phyloP scores from a whole-genome alignment of 53 echinoderm and acorn worm species.

The Holothuria leucospilota region DNA sequence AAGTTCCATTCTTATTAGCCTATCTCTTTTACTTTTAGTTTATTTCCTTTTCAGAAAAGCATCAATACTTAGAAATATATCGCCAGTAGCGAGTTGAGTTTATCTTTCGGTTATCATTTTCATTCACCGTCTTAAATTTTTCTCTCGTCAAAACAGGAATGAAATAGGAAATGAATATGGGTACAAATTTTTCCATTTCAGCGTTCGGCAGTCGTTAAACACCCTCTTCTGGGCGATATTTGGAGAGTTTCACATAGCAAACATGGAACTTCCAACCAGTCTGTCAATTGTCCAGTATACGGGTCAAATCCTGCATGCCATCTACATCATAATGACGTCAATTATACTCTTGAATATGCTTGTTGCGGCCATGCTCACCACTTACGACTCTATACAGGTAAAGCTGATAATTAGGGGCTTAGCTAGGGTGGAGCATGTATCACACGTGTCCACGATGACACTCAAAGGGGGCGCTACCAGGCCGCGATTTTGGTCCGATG shows the following conservation, averaged over 20 bases:
- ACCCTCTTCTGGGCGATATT: constrained; percentile 74
- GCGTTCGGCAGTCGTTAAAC: constrained; percentile 43
- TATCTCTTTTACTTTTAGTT: too few relatives aligned
- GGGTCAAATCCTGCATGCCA: constrained; percentile 46
- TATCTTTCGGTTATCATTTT: too few relatives aligned
- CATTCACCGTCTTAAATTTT: too few relatives aligned
- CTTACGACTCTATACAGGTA: constrained; percentile 51
- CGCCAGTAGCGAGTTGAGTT: too few relatives aligned
- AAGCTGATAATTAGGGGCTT: not conserved
- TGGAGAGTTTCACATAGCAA: constrained; percentile 39
- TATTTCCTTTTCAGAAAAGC: too few relatives aligned
- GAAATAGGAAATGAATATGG: too few relatives aligned
- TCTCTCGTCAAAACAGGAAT: too few relatives aligned
- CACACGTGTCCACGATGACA: not conserved
- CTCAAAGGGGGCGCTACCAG: too few relatives aligned
- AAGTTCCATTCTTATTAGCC: too few relatives aligned
- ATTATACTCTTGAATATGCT: constrained; percentile 67
- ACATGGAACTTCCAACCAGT: not conserved
- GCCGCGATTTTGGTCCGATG: too few relatives aligned
- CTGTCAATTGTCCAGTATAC: constrained; percentile 28
- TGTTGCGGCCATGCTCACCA: constrained; percentile 65
- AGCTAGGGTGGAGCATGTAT: not conserved
- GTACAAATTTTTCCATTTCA: not conserved
- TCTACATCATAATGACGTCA: constrained; percentile 57
- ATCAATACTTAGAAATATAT: too few relatives aligned